A percentile compares a stretch with the other conserved stretches of the same genome.
Conservation (phyloP, 2,888 invertebrate genomes). For the Leptopilina syphax region DNA sequence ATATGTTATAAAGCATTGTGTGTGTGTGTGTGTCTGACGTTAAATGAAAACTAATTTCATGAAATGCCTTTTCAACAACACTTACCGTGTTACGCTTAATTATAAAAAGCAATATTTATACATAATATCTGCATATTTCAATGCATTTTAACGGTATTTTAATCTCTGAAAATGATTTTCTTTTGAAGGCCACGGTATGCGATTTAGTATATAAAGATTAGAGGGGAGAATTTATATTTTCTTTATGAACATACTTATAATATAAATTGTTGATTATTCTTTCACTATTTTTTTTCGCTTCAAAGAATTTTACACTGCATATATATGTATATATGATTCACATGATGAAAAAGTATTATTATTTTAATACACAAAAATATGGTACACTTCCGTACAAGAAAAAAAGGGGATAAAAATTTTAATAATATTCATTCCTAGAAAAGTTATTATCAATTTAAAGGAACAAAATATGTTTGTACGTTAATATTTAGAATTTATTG, state of each 20-base stretch:
- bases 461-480: not conserved
- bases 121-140: slow-evolving; percentile 21
- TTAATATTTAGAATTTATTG: no score
- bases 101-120: slow-evolving; percentile 9
- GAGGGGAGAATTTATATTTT: slow-evolving; percentile 2
- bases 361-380: not conserved
- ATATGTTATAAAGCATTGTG: not conserved
- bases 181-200: not conserved
- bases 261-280: not conserved
- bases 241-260: slow-evolving; percentile 1
- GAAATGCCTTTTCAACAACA: not conserved
- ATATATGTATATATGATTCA: no score
- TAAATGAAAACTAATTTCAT: not conserved
- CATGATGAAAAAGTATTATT: not conserved
- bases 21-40: not conserved
- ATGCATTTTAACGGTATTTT: slow-evolving; percentile 11
- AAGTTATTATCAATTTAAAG: not conserved
- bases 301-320: slow-evolving; percentile 1
- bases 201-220: slow-evolving; percentile 18
- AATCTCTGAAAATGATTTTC: not conserved
- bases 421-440: not conserved
- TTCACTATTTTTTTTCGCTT: not conserved
- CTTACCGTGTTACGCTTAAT: slow-evolving; percentile 18
- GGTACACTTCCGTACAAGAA: not conserved
- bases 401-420: no score